phyloP scores from a whole-genome alignment of 2,113 vertebrate genomes.

The Labeo catla region DNA sequence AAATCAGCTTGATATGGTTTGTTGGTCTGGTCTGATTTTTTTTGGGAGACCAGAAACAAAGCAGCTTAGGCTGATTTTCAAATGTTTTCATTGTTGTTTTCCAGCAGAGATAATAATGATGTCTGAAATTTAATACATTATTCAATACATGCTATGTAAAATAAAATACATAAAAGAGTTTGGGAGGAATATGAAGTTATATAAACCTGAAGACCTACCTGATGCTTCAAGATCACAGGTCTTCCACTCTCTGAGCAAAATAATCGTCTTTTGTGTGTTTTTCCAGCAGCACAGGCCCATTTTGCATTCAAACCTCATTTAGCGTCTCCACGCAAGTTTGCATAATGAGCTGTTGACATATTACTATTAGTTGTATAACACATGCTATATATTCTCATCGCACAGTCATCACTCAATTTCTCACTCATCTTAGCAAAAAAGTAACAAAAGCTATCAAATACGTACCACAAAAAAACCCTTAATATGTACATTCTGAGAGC shows the following conservation, averaged over 20 bases:
- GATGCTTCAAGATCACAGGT: conserved; percentile 9
- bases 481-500: neutral
- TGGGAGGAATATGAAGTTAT: neutral
- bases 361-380: neutral
- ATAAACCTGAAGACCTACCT: conserved; percentile 9
- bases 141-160: neutral
- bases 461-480: too few relatives aligned
- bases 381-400: neutral
- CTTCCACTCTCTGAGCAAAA: conserved; percentile 15
- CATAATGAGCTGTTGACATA: conserved; percentile 51
- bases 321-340: conserved; percentile 61
- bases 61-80: neutral
- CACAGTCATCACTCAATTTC: neutral
- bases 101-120: too few relatives aligned
- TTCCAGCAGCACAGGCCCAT: conserved; percentile 32
- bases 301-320: conserved; percentile 67
- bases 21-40: neutral
- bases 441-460: neutral
- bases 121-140: neutral
- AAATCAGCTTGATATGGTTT: neutral
- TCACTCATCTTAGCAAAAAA: neutral
- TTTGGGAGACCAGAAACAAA: too few relatives aligned
- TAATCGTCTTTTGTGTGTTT: neutral
- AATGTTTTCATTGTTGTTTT: neutral
- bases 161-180: neutral